Percentiles rank a stretch among this genome's conserved stretches.
Evolutionary conservation across 2,113 vertebrate species (phyloP).

Genomic region (Herpailurus yagouaroundi): DNA sequence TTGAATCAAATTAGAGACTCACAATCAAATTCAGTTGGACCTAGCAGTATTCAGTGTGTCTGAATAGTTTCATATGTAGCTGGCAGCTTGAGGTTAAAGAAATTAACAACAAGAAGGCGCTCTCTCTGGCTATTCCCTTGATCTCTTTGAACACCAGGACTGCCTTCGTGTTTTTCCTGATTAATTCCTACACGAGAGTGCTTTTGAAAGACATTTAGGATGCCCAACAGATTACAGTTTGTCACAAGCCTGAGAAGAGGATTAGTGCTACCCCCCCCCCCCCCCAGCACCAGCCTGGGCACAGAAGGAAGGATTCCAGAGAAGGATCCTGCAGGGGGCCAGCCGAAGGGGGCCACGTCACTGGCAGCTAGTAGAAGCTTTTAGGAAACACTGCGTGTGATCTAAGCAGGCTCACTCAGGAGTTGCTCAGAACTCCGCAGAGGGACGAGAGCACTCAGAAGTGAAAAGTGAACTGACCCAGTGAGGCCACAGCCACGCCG

Average conservation of each 20-base stretch:
- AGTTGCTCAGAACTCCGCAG: not conserved
- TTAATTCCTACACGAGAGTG: not conserved
- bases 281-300: not conserved
- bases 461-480: not conserved
- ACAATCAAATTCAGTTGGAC: not conserved
- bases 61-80: not conserved
- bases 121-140: not conserved
- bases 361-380: not conserved
- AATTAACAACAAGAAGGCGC: not conserved
- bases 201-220: not conserved
- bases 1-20: not conserved
- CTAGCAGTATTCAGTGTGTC: not conserved
- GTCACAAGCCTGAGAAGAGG: not conserved
- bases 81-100: not conserved
- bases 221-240: not conserved
- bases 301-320: not conserved
- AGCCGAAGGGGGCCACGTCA: rapidly evolving
- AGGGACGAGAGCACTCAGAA: not conserved
- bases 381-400: not conserved
- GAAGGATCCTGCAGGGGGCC: not conserved
- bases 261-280: rapidly evolving
- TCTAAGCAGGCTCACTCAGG: not conserved
- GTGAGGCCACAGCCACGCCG: too few species aligned
- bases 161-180: not conserved
- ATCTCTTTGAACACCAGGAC: not conserved